Evolutionary conservation across 2,888 invertebrate genomes (phyloP).

Genomic region (Rapana venosa): DNA sequence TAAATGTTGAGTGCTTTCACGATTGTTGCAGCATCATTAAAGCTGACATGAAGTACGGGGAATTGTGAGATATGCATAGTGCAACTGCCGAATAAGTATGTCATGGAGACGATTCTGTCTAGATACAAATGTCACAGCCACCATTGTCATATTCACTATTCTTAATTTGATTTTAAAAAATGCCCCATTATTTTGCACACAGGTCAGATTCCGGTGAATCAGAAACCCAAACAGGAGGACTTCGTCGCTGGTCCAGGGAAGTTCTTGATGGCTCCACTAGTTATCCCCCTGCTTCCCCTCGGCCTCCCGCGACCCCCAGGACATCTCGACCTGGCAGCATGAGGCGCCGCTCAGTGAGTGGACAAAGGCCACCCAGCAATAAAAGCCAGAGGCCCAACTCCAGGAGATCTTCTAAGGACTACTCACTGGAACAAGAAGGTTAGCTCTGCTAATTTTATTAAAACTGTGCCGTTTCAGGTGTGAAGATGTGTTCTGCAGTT

Average conservation of each 20-base stretch:
- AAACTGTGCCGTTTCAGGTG: too few species aligned
- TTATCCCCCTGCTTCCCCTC: conserved; percentile 29
- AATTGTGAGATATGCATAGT: too few species aligned
- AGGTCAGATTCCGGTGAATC: conserved; percentile 29
- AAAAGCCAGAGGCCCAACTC: conserved; percentile 13
- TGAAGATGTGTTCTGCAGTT: too few species aligned
- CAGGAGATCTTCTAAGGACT: conserved; percentile 24
- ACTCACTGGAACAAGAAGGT: conserved; percentile 23
- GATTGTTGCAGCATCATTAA: too few species aligned
- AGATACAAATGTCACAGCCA: too few species aligned
- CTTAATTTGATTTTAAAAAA: too few species aligned
- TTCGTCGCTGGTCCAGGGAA: conserved; percentile 29
- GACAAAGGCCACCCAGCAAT: conserved; percentile 42
- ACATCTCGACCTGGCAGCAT: background rate
- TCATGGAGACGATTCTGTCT: too few species aligned
- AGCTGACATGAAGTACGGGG: too few species aligned
- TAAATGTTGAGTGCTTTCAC: too few species aligned
- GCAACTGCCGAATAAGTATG: too few species aligned
- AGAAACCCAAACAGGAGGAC: background rate
- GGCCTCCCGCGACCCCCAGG: background rate
- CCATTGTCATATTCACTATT: too few species aligned
- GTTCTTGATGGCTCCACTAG: background rate
- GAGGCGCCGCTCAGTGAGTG: conserved; percentile 23
- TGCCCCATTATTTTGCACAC: background rate
- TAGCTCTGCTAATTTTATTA: background rate